phyloP scores from a whole-genome alignment of 2,888 invertebrate genomes.

The Caenorhabditis angaria region DNA sequence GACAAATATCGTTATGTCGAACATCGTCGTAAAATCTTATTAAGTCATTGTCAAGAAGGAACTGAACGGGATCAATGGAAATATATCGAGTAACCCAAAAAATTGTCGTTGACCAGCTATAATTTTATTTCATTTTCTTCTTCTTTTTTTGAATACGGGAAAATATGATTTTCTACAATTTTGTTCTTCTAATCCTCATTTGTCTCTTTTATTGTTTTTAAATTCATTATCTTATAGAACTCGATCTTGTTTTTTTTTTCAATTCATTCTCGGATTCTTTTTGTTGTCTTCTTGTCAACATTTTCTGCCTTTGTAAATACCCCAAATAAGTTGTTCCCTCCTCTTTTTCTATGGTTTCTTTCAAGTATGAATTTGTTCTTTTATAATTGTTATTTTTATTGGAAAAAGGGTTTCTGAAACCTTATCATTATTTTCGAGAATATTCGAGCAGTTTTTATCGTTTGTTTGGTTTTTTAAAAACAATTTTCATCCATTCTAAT shows the following conservation, averaged over 20 bases:
- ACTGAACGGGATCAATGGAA: constrained; percentile 99
- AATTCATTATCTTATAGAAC: neutral
- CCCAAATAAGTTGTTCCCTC: neutral
- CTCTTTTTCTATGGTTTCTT: neutral
- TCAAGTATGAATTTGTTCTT: too few relatives aligned
- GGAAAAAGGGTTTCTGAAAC: too few relatives aligned
- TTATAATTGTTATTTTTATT: too few relatives aligned
- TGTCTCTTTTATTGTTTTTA: neutral
- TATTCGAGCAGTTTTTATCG: too few relatives aligned
- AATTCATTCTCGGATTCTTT: neutral
- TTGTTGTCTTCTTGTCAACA: constrained; percentile 1
- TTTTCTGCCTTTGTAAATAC: neutral
- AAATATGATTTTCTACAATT: neutral
- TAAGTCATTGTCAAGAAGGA: constrained; percentile 97
- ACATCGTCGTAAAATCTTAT: constrained; percentile 89
- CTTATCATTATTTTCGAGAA: too few relatives aligned
- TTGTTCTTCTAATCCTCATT: too few relatives aligned
- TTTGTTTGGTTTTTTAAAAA: too few relatives aligned
- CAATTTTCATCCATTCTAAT: too few relatives aligned
- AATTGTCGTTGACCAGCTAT: constrained; percentile 4
- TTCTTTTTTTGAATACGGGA: neutral
- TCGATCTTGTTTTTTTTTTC: neutral
- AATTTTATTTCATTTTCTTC: neutral
- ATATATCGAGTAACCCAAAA: constrained; percentile 72
- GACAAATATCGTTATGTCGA: constrained; percentile 88